Conservation (phyloP, 2,888 invertebrate species). For the Crematogaster levior region DNA sequence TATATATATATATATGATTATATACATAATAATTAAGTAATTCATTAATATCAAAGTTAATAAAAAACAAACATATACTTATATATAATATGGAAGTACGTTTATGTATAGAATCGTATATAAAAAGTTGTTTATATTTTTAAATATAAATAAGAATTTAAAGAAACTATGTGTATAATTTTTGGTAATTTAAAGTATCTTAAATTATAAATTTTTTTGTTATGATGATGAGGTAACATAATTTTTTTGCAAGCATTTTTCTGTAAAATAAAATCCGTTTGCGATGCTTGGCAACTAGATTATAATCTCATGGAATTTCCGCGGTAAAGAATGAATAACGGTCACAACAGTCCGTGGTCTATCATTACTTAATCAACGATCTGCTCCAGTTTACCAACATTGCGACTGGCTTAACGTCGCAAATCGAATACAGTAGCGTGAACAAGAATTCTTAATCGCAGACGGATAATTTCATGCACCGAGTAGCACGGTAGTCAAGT, state of each 20-base stretch:
- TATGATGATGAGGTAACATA: neutral
- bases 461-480: conserved; percentile 54
- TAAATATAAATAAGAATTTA: neutral
- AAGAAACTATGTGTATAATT: too few relatives aligned
- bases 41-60: neutral
- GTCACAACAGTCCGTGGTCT: conserved; percentile 17
- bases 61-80: neutral
- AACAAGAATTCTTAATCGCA: conserved; percentile 44
- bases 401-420: conserved; percentile 24
- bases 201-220: neutral
- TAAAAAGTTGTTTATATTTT: neutral
- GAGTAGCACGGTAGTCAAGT: conserved; percentile 43
- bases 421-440: conserved; percentile 26
- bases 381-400: conserved; percentile 47
- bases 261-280: neutral
- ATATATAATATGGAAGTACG: neutral
- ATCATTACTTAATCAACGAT: conserved; percentile 50
- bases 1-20: too few relatives aligned
- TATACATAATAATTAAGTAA: too few relatives aligned
- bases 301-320: conserved; percentile 22
- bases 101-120: neutral
- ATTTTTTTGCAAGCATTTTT: neutral
- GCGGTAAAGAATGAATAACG: conserved; percentile 40
- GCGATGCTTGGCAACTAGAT: conserved; percentile 20
- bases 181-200: too few relatives aligned